phyloP scores from a whole-genome alignment of 2,888 invertebrate species.

The Drosophila koepferae region DNA sequence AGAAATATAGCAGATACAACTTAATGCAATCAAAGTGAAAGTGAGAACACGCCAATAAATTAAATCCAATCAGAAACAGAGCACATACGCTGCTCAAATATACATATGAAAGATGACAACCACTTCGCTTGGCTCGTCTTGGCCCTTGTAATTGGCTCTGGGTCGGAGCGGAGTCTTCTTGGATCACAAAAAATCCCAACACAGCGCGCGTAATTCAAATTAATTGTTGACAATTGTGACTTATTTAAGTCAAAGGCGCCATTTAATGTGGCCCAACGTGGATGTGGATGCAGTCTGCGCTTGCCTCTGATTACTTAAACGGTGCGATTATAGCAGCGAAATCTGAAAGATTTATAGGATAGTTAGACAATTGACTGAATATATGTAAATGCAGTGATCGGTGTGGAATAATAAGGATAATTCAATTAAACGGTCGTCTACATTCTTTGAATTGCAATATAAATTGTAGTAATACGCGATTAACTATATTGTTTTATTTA shows the following conservation, averaged over 20 bases:
- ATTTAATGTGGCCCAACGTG: slow-evolving; percentile 57
- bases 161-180: slow-evolving; percentile 38
- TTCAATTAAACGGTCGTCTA: neutral
- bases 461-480: too few relatives aligned
- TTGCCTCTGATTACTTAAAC: slow-evolving; percentile 38
- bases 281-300: slow-evolving; percentile 12
- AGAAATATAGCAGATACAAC: slow-evolving; percentile 41
- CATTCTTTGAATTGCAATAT: neutral
- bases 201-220: slow-evolving; percentile 74
- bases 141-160: slow-evolving; percentile 71
- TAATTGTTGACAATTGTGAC: slow-evolving; percentile 79
- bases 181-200: slow-evolving; percentile 70
- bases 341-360: neutral
- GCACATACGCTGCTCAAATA: slow-evolving; percentile 24
- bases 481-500: neutral
- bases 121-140: slow-evolving; percentile 37
- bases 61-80: slow-evolving; percentile 63
- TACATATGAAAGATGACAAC: slow-evolving; percentile 55
- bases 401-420: neutral
- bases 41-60: slow-evolving; percentile 80
- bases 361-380: neutral
- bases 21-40: slow-evolving; percentile 73
- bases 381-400: neutral
- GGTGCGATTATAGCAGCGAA: slow-evolving; percentile 29
- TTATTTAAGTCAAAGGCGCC: slow-evolving; percentile 76